Evolutionary conservation across 2,797 vertebrate species (phyloP), one percentile per base, ranked within the genome.

Genomic region (Schizopygopsis malacanthus): DNA sequence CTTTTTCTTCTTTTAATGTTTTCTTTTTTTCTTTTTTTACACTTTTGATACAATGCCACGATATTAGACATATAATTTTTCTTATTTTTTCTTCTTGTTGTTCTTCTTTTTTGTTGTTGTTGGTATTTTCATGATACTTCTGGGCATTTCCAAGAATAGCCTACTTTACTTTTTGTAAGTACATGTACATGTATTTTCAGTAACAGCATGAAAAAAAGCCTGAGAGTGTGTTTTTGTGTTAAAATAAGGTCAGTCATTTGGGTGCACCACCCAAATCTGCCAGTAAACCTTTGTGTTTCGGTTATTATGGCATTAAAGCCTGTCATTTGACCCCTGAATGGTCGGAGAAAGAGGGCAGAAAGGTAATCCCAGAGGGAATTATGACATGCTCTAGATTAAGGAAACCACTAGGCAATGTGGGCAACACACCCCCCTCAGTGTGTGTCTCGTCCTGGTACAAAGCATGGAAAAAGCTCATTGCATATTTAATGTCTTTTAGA

Each of bases 381-480:
- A 72, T 70, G 77, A 79, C 69, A 70, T 77, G 70, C 71, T 69
- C 18, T 22, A 81, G 82, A 79, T 88, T 86, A 83, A 54, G 52
- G 63, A 79, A 70, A 85, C n/a, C 33, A 73, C 41, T 47, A 61
- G 59, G 69, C 54, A 73, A 86, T 67, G 50, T 77, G 39, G 50
- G 79, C 37, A 72, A 81, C 39, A 2, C 41, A 10, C 41, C 39
- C 43, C 54, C 41, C 56, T 72, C 6, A 43, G 11, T 82, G 56
- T 25, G 12, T 43, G 45, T 75, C 41, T 73, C 71, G 33, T 77
- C 6, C 43, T 45, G 43, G 43, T 11, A 2, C 54, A 79, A 47
- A n/a, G 6, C 16, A 67, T 28, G 6, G 37, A 80, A 50, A 69
- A 79, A 50, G 25, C 41, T 65, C 10, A 47, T 28, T 43, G 54